Percentiles rank a stretch among this genome's conserved stretches.
phyloP scores from a whole-genome alignment of 2,888 invertebrate species.

The Meandrusa payeni region DNA sequence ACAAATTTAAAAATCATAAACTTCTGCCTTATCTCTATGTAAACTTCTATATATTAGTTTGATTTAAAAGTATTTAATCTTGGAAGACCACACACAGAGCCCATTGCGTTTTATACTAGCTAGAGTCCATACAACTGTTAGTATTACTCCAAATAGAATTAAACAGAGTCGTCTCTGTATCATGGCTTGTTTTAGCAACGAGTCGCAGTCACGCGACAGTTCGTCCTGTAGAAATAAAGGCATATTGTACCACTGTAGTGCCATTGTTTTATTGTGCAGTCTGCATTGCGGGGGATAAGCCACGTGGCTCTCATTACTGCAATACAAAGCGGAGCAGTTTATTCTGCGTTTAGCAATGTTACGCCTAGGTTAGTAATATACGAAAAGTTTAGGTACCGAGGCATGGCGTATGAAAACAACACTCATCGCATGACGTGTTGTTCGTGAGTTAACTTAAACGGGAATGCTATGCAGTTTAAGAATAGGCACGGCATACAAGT shows the following conservation, averaged over 20 bases:
- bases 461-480: constrained; percentile 40
- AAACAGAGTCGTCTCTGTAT: constrained; percentile 50
- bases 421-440: no score
- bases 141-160: constrained; percentile 44
- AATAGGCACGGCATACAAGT: constrained; percentile 40
- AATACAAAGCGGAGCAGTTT: constrained; percentile 76
- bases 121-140: constrained; percentile 1
- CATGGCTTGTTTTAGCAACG: constrained; percentile 60
- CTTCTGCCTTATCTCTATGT: no score
- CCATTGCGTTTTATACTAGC: not conserved
- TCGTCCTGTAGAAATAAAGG: constrained; percentile 72
- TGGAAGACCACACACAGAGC: constrained; percentile 7
- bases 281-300: constrained; percentile 78
- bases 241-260: constrained; percentile 64
- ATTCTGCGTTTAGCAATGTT: constrained; percentile 74
- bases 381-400: constrained; percentile 62
- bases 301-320: constrained; percentile 79
- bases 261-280: constrained; percentile 78
- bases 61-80: no score
- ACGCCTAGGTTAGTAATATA: constrained; percentile 69
- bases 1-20: no score
- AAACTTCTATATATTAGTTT: no score
- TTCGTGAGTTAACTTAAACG: constrained; percentile 18
- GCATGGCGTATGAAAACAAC: no score
- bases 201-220: constrained; percentile 69